Evolutionary conservation across 2,888 invertebrate genomes (phyloP).

Genomic region (Cancer borealis): DNA sequence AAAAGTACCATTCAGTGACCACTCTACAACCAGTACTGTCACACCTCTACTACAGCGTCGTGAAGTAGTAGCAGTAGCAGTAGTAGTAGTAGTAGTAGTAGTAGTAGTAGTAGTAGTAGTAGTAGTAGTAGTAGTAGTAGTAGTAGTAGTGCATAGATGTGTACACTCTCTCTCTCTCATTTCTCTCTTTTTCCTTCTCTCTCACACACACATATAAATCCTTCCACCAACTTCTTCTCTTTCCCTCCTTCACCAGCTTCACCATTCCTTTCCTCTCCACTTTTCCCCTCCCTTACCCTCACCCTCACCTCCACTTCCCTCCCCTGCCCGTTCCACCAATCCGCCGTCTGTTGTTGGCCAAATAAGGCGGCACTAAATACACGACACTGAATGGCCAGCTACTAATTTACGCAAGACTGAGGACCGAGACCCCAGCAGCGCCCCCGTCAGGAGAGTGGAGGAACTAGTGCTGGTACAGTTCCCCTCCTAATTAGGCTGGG

Average conservation of each 20-base stretch:
- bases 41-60: not conserved
- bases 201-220: no score
- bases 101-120: no score
- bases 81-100: no score
- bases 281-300: not conserved
- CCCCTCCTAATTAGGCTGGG: not conserved
- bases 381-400: not conserved
- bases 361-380: constrained; percentile 20
- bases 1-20: not conserved
- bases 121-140: no score
- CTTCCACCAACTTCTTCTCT: no score
- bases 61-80: not conserved
- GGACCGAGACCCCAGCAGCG: not conserved
- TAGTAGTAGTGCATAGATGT: no score
- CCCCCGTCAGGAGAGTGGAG: not conserved
- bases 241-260: not conserved
- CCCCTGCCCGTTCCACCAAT: not conserved
- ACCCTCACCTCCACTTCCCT: not conserved
- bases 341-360: not conserved
- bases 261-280: not conserved
- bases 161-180: not conserved
- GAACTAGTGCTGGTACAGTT: not conserved
- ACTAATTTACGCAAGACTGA: not conserved
- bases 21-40: not conserved
- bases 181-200: no score